Conservation (phyloP, 1,140 invertebrate species). For the Lamellibrachia luymesi region DNA sequence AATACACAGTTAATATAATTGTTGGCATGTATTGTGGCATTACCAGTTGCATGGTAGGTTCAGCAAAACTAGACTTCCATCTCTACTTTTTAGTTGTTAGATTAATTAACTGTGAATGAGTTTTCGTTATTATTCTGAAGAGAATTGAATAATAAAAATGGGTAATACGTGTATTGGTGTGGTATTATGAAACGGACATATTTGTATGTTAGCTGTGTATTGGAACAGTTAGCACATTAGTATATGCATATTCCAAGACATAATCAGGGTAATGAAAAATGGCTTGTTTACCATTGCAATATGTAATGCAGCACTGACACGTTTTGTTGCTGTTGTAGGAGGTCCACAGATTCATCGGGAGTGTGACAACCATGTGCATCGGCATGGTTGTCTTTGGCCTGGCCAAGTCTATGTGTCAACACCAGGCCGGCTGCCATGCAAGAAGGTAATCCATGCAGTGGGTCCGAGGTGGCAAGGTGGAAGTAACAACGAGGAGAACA, state of each 20-base stretch:
- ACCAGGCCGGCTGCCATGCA: constrained; percentile 34
- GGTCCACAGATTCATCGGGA: neutral
- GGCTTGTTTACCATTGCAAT: neutral
- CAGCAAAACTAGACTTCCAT: too few relatives aligned
- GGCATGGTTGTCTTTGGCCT: neutral
- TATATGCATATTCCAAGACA: too few relatives aligned
- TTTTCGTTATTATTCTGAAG: too few relatives aligned
- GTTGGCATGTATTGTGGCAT: too few relatives aligned
- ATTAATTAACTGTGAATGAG: too few relatives aligned
- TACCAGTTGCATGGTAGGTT: too few relatives aligned
- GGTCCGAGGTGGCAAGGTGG: constrained; percentile 38
- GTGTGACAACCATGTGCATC: neutral
- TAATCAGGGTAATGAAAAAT: too few relatives aligned
- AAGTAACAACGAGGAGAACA: constrained; percentile 26
- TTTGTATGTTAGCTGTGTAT: too few relatives aligned
- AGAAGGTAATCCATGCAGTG: constrained; percentile 40
- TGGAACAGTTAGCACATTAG: too few relatives aligned
- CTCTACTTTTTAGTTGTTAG: too few relatives aligned
- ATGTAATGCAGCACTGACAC: neutral
- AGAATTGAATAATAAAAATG: neutral
- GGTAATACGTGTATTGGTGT: neutral
- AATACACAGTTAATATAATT: too few relatives aligned
- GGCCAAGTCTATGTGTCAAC: neutral
- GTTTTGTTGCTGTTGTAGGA: neutral
- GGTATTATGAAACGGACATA: neutral